These are phyloP conservation scores for Odiellus spinosus DNA, from an alignment of 2,888 invertebrate genomes.

Conservation along the genomic window DNA sequence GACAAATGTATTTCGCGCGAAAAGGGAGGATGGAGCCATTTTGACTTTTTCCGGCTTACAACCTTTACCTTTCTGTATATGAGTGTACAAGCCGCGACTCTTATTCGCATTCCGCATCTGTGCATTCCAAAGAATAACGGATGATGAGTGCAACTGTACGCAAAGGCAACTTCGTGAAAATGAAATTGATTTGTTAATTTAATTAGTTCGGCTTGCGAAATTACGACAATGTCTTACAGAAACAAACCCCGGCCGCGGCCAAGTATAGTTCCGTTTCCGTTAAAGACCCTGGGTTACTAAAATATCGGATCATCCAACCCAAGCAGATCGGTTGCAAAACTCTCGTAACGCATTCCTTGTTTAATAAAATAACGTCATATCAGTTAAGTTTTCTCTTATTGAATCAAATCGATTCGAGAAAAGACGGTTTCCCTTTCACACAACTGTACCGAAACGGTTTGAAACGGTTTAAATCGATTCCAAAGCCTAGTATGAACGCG, in stretches of 20 bases:
- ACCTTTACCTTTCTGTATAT: constrained; percentile 49
- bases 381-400: no score
- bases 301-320: constrained; percentile 32
- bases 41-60: no score
- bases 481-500: no score
- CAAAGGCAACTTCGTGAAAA: constrained; percentile 48
- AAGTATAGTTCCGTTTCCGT: constrained; percentile 49
- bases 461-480: no score
- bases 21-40: no score
- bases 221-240: constrained; percentile 29
- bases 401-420: no score
- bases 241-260: constrained; percentile 41
- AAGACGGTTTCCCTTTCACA: no score
- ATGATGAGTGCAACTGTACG: constrained; percentile 64
- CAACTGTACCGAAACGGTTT: no score
- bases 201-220: no score
- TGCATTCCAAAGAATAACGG: constrained; percentile 70
- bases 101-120: constrained; percentile 39
- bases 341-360: constrained; percentile 21
- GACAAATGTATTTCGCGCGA: no score
- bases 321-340: constrained; percentile 33
- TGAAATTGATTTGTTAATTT: no score
- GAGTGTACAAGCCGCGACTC: constrained; percentile 48
- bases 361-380: no score
- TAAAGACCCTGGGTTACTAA: constrained; percentile 22